A percentile compares a stretch with the other conserved stretches of the same genome.
Conservation (phyloP, 2,888 invertebrate species). For the Melieria omissa region DNA sequence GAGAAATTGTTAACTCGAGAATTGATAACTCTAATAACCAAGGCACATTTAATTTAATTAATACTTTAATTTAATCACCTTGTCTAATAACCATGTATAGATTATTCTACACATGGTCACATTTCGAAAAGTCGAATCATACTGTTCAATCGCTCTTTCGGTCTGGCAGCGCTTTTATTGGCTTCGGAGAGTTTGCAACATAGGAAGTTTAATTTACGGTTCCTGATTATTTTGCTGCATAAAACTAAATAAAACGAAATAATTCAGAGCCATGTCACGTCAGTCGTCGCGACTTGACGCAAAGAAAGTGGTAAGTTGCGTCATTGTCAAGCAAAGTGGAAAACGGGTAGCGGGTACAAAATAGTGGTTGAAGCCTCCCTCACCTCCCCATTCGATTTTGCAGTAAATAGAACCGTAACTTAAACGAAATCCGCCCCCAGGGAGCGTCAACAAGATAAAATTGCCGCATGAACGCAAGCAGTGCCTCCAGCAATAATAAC, state of each 20-base stretch:
- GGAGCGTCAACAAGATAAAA: conserved; percentile 9
- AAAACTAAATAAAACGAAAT: not conserved
- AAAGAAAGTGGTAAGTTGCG: conserved; percentile 66
- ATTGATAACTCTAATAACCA: too few species aligned
- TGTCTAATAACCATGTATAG: too few species aligned
- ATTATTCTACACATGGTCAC: too few species aligned
- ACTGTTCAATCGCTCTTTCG: not conserved
- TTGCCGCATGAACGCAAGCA: conserved; percentile 38
- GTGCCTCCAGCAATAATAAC: too few species aligned
- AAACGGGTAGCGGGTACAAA: conserved; percentile 44
- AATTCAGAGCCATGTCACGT: conserved; percentile 59
- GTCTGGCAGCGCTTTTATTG: not conserved
- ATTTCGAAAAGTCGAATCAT: too few species aligned
- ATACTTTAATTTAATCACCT: too few species aligned
- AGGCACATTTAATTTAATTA: too few species aligned
- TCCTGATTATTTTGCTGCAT: not conserved
- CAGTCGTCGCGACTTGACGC: conserved; percentile 64
- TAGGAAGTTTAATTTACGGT: not conserved
- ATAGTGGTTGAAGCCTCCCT: conserved; percentile 46
- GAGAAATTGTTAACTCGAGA: too few species aligned
- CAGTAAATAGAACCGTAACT: conserved; percentile 57
- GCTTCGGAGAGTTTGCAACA: not conserved
- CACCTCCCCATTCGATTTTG: conserved; percentile 64
- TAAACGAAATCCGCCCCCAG: conserved; percentile 45
- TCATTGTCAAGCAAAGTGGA: too few species aligned